Evolutionary conservation across 2,113 vertebrate genomes (phyloP), one percentile per base, ranked within the genome.

Genomic region (Cryptotis parvus): DNA sequence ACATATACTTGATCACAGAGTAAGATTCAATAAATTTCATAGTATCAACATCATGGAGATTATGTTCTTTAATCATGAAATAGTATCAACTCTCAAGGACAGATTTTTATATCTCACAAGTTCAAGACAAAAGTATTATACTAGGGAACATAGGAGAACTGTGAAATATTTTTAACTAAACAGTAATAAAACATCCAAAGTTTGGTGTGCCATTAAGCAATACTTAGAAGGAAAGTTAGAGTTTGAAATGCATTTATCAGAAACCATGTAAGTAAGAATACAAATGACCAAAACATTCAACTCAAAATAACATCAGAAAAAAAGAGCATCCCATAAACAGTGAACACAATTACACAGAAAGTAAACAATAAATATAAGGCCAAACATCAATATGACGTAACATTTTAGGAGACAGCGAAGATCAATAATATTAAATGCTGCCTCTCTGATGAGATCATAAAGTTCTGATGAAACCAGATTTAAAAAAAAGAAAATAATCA

Each of bases 271-370:
- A 83, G 31, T 24, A 76, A 61, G n/a, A 79, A 65, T 76, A 76
- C 10, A 83, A 92, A 80, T 87, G 52, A 93, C 20, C 70, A 72
- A 86, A 73, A 33, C 1, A 68, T 52, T 86, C 27, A 39, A 73
- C 27, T 82, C n/a, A 83, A 94, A 87, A 80, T 75, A 84, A 94
- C 89, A 75, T 14, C 58, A 93, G 20, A 58, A 58, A 37, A 82
- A 76, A 63, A 55, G 11, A 80, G 10, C 66, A 68, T n/a, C n/a
- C n/a, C n/a, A n/a, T 22, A 89, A 66, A n/a, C n/a, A n/a, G 33
- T 41, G 72, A 69, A 79, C 24, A 76, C 29, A 58, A 37, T 45
- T 37, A 73, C 18, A 2, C 26, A 76, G 45, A 87, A 90, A 90
- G n/a, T 45, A 83, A 78, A 82, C 74, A 76, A 84, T 63, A 91